These are phyloP conservation scores for Polydrusus cervinus DNA, from an alignment of 2,888 invertebrate species.

Conservation along the genomic window DNA sequence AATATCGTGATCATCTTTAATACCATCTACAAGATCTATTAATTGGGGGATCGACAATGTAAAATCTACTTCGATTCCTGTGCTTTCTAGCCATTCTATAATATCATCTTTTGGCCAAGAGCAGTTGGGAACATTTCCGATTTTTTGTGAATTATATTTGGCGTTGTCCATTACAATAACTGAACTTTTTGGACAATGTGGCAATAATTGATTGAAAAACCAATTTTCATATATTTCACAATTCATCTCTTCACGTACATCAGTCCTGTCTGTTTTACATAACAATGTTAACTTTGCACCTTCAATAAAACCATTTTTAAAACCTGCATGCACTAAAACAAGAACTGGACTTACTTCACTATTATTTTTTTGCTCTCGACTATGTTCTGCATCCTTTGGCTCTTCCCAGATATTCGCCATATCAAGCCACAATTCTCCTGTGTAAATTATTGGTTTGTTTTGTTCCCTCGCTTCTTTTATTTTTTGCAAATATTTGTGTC, in stretches of 20 bases:
- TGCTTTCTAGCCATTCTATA: conserved; percentile 9
- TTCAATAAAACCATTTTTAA: conserved; percentile 7
- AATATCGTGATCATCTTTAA: conserved; percentile 1
- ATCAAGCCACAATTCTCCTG: conserved; percentile 8
- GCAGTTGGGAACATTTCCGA: neutral
- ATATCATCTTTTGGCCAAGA: conserved; percentile 13
- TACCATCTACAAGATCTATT: conserved; percentile 8
- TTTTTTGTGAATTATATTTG: conserved; percentile 4
- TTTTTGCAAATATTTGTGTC: conserved; percentile 16
- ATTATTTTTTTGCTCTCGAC: neutral
- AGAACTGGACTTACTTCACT: neutral
- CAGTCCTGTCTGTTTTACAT: neutral
- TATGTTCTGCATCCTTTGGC: neutral
- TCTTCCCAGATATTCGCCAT: neutral
- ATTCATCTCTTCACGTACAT: neutral
- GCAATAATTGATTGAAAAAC: conserved; percentile 11
- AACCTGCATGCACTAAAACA: conserved; percentile 14
- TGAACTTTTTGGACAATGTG: conserved; percentile 8
- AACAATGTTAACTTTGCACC: conserved; percentile 10
- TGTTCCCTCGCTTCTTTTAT: conserved; percentile 8
- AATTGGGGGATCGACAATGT: neutral
- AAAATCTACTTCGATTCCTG: conserved; percentile 1
- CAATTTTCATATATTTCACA: conserved; percentile 5
- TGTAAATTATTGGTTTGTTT: conserved; percentile 12
- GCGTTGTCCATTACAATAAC: conserved; percentile 12